Evolutionary conservation across 1,140 invertebrate genomes (phyloP).

Genomic region (Hyles euphorbiae): DNA sequence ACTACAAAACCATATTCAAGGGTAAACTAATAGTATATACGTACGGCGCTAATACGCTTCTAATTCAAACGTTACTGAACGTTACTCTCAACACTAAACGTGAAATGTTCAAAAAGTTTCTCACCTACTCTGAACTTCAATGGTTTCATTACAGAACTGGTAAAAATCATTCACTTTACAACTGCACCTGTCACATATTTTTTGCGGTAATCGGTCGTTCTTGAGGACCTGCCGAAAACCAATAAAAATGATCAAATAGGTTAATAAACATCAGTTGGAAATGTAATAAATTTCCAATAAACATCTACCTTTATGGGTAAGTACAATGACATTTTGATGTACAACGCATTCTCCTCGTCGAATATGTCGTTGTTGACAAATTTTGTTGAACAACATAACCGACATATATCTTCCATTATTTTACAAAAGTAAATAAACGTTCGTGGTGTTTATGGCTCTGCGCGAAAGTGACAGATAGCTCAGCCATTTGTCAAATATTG

Average conservation of each 20-base stretch:
- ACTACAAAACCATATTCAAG: no score
- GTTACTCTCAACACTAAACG: no score
- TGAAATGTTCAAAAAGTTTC: background rate
- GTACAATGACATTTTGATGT: conserved; percentile 68
- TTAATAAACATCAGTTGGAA: background rate
- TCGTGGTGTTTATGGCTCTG: conserved; percentile 41
- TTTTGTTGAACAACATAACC: conserved; percentile 62
- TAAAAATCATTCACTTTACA: conserved; percentile 80
- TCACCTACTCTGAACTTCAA: conserved; percentile 77
- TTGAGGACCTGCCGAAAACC: conserved; percentile 72
- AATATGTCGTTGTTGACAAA: conserved; percentile 68
- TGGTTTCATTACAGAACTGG: conserved; percentile 79
- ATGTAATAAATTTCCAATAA: conserved; percentile 6
- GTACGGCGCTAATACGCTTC: no score
- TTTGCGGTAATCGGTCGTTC: conserved; percentile 79
- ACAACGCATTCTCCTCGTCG: conserved; percentile 63
- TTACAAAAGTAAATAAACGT: conserved; percentile 29
- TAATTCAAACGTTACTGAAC: no score
- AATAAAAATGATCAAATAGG: conserved; percentile 1
- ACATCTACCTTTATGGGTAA: conserved; percentile 67
- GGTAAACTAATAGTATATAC: no score
- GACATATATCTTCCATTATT: conserved; percentile 65
- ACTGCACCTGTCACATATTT: conserved; percentile 78
- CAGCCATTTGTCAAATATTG: conserved; percentile 67
- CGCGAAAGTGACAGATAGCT: conserved; percentile 53